These are phyloP conservation scores for Aegithalos caudatus DNA, from an alignment of 2,113 vertebrate species.

Conservation along the genomic window DNA sequence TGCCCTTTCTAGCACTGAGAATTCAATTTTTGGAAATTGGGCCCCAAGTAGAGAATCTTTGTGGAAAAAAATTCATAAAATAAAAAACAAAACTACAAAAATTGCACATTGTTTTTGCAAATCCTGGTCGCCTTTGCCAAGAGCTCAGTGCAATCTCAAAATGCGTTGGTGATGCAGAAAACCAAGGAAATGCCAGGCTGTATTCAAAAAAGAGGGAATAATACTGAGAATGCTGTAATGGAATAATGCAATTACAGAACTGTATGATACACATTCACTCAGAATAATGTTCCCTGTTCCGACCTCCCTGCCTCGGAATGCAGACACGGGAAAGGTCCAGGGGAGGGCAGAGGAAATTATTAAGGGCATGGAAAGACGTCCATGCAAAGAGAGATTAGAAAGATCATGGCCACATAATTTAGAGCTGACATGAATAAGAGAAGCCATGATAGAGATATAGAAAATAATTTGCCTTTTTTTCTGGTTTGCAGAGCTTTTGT, in stretches of 20 bases:
- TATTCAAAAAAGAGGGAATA: neutral
- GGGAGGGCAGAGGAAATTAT: slow-evolving; percentile 54
- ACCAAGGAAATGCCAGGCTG: neutral
- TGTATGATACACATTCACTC: slow-evolving; percentile 31
- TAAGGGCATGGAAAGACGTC: slow-evolving; percentile 21
- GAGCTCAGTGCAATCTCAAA: neutral
- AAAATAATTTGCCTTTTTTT: slow-evolving; percentile 45
- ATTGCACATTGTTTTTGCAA: neutral
- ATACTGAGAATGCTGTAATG: neutral
- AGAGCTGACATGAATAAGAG: slow-evolving; percentile 27
- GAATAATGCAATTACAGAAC: slow-evolving; percentile 49
- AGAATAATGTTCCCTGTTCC: neutral
- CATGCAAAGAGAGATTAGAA: slow-evolving; percentile 57
- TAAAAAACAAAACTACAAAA: neutral
- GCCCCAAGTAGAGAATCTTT: too few relatives aligned
- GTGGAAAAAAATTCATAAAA: neutral
- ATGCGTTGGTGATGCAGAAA: neutral
- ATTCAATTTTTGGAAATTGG: neutral
- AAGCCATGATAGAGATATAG: slow-evolving; percentile 21
- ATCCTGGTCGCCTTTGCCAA: neutral
- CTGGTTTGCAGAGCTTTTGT: neutral
- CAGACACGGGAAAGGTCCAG: slow-evolving; percentile 9
- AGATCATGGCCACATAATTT: slow-evolving; percentile 56
- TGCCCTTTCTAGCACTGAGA: neutral
- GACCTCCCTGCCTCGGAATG: neutral